phyloP scores from a whole-genome alignment of 2,113 vertebrate genomes.

The Phyllostomus discolor region DNA sequence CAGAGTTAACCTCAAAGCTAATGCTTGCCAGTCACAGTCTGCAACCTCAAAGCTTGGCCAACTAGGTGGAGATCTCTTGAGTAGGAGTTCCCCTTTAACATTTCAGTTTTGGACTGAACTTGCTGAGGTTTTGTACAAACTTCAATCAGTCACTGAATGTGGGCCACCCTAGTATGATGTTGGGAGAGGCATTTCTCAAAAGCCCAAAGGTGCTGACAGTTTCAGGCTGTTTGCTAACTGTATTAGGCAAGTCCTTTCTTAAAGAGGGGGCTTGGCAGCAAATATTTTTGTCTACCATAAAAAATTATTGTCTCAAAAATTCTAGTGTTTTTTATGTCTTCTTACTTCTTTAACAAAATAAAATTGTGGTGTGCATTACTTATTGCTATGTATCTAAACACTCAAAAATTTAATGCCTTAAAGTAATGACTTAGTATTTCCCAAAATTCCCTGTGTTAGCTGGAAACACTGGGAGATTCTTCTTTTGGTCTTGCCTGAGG shows the following conservation, averaged over 20 bases:
- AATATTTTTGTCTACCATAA: neutral
- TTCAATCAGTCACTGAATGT: neutral
- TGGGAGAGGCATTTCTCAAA: neutral
- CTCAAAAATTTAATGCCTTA: neutral
- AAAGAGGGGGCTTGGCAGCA: neutral
- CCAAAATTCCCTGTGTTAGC: neutral
- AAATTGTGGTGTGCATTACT: neutral
- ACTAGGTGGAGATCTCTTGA: neutral
- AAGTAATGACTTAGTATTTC: neutral
- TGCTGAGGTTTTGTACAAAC: neutral
- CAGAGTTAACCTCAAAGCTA: neutral
- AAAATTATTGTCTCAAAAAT: neutral
- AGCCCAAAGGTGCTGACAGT: neutral
- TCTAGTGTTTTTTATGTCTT: neutral
- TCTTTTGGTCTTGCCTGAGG: neutral
- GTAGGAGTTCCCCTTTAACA: neutral
- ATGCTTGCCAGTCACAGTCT: neutral
- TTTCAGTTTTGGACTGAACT: neutral
- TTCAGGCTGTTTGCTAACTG: neutral
- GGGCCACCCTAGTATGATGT: neutral
- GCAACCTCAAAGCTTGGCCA: neutral
- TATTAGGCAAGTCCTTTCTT: neutral
- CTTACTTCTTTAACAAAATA: neutral
- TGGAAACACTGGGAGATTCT: neutral
- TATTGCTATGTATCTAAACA: neutral